Percentiles rank a stretch among this genome's conserved stretches.
phyloP scores from a whole-genome alignment of 2,797 vertebrate genomes.

The Aythya fuligula region DNA sequence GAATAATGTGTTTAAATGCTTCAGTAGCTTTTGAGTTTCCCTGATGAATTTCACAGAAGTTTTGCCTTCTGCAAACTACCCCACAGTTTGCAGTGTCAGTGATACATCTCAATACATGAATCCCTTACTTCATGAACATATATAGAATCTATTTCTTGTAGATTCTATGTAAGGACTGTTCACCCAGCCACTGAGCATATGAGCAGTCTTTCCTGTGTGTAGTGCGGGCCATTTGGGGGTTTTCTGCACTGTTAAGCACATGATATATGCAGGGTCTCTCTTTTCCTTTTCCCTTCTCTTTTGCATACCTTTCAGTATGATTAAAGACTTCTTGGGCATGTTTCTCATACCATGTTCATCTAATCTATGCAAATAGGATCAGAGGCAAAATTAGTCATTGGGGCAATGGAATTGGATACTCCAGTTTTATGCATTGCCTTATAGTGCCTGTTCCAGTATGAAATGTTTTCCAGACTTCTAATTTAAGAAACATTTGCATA shows the following conservation, averaged over 20 bases:
- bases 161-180: not conserved
- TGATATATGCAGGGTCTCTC: not conserved
- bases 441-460: not conserved
- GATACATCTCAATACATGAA: not conserved
- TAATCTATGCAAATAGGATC: not conserved
- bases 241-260: not conserved
- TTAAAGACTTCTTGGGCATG: not conserved
- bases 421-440: not conserved
- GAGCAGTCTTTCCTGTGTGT: accelerated
- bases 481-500: not conserved
- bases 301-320: not conserved
- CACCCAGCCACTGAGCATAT: not conserved
- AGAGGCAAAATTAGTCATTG: not conserved
- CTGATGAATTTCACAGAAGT: not conserved
- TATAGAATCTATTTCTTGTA: too few relatives aligned
- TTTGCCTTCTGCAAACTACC: not conserved
- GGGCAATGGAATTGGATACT: not conserved
- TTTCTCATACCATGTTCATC: not conserved
- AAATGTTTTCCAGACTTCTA: not conserved
- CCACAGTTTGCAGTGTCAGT: accelerated
- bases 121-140: accelerated
- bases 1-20: not conserved
- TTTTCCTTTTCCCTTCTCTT: not conserved
- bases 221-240: accelerated
- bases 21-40: not conserved